Evolutionary conservation across 2,113 vertebrate genomes (phyloP).

Genomic region (Nannospalax galili): DNA sequence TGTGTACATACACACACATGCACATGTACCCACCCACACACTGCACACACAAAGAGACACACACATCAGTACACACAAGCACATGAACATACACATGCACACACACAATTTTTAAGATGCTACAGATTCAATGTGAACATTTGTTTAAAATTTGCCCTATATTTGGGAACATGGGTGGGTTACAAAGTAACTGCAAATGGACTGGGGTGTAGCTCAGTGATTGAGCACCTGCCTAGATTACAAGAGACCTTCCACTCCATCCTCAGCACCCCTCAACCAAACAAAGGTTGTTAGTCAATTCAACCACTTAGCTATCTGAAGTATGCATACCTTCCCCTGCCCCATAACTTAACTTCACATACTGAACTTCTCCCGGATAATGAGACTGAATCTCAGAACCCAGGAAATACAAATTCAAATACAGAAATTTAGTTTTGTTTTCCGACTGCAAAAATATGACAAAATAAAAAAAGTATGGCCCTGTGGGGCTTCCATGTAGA

Average conservation of each 20-base stretch:
- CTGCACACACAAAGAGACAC: no score
- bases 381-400: not conserved
- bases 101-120: not conserved
- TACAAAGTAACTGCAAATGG: not conserved
- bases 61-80: not conserved
- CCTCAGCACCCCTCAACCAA: not conserved
- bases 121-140: not conserved
- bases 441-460: not conserved
- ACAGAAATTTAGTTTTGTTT: not conserved
- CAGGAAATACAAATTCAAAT: conserved; percentile 2
- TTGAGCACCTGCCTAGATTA: no score
- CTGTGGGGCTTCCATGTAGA: fast-evolving
- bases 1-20: not conserved
- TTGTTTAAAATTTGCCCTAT: not conserved
- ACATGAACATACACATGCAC: not conserved
- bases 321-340: not conserved
- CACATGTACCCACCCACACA: no score
- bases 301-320: not conserved
- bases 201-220: not conserved
- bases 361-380: not conserved
- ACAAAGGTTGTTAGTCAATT: not conserved
- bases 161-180: not conserved
- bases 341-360: not conserved
- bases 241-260: not conserved
- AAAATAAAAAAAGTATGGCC: not conserved